Evolutionary conservation across 2,888 invertebrate species (phyloP).

Genomic region (Aspidiotus destructor): DNA sequence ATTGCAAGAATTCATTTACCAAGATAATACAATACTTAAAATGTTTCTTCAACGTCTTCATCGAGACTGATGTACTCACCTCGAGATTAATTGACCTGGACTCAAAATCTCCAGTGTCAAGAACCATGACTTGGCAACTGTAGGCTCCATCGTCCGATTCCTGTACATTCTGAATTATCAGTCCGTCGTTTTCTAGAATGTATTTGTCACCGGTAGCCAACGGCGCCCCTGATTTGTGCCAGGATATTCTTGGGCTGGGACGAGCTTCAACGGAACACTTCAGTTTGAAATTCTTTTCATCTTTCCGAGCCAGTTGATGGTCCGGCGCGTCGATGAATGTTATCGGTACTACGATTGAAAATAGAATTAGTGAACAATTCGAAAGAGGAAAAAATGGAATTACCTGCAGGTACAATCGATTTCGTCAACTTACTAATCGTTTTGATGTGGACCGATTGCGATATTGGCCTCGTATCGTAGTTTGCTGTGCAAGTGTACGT

Average conservation of each 20-base stretch:
- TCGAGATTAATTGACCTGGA: slow-evolving; percentile 70
- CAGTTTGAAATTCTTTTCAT: slow-evolving; percentile 59
- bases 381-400: background rate
- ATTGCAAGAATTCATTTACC: background rate
- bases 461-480: slow-evolving; percentile 57
- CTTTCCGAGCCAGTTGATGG: slow-evolving; percentile 69
- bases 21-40: background rate
- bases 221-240: slow-evolving; percentile 67
- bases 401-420: background rate
- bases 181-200: slow-evolving; percentile 62
- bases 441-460: slow-evolving; percentile 58
- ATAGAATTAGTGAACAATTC: background rate
- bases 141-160: slow-evolving; percentile 79
- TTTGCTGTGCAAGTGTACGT: slow-evolving; percentile 51
- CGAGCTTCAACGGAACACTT: slow-evolving; percentile 76
- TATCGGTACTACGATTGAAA: slow-evolving; percentile 57
- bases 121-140: slow-evolving; percentile 68
- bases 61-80: slow-evolving; percentile 43
- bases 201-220: slow-evolving; percentile 61
- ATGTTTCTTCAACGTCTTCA: background rate
- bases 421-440: slow-evolving; percentile 54
- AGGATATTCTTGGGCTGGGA: slow-evolving; percentile 74
- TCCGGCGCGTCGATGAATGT: slow-evolving; percentile 77
- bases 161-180: slow-evolving; percentile 64
- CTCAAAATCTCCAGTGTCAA: slow-evolving; percentile 67